Conservation (phyloP, 2,113 vertebrate species). For the Sinocyclocheilus rhinocerous region DNA sequence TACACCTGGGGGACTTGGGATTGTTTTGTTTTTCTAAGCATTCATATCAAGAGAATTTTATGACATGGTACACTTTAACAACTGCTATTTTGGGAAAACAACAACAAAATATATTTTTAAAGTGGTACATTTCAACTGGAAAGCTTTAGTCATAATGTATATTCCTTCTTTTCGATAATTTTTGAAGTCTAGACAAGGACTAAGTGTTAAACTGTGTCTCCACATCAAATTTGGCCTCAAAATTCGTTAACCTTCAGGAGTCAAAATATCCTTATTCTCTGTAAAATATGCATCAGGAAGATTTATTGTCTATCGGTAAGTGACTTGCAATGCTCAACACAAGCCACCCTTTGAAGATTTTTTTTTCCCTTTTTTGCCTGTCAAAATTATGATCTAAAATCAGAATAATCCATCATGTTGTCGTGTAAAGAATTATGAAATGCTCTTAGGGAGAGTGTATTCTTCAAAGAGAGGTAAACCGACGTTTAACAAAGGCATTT, state of each 20-base stretch:
- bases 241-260: slow-evolving; percentile 78
- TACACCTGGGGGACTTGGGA: slow-evolving; percentile 38
- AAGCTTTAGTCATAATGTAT: slow-evolving; percentile 22
- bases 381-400: slow-evolving; percentile 77
- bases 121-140: background rate
- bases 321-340: slow-evolving; percentile 72
- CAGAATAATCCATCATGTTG: slow-evolving; percentile 78
- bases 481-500: slow-evolving; percentile 73
- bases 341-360: slow-evolving; percentile 63
- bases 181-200: slow-evolving; percentile 45
- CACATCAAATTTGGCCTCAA: slow-evolving; percentile 65
- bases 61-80: slow-evolving; percentile 11
- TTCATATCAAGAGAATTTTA: slow-evolving; percentile 32
- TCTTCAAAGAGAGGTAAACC: slow-evolving; percentile 64
- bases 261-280: slow-evolving; percentile 69
- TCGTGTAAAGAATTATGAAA: slow-evolving; percentile 76
- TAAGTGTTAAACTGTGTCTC: slow-evolving; percentile 50
- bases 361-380: slow-evolving; percentile 66
- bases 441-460: slow-evolving; percentile 70
- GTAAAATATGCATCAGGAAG: slow-evolving; percentile 77
- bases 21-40: slow-evolving; percentile 29
- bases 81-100: slow-evolving; percentile 12
- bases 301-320: slow-evolving; percentile 79
- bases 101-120: background rate
- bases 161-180: background rate